Evolutionary conservation across 2,888 invertebrate species (phyloP), one percentile per base, ranked within the genome.

Genomic region (Cheilosia scutellata): DNA sequence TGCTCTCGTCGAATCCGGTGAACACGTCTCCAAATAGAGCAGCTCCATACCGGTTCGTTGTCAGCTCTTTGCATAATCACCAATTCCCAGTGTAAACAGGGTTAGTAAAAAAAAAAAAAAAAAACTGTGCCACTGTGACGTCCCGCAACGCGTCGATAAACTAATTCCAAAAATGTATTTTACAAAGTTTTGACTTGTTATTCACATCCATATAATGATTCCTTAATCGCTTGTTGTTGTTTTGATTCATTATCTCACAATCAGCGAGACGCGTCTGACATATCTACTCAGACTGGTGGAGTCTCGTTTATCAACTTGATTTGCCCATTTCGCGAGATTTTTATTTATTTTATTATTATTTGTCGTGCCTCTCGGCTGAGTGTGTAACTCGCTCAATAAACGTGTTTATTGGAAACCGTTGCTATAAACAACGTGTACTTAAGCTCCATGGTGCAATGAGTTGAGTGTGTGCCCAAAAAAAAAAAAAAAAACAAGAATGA

Each of bases 1-100:
- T 84, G 80, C 79, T 84, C 79, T 80, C 84, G 80, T 80, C 65
- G 80, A 71, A 71, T 84, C 71, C 84, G 80, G 84, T 84, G 75
- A 79, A 84, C 40, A 76, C 74, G 84, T 79, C 71, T 80, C 33
- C 53, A 80, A 71, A 66, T 71, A 84, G 65, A 80, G 75, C 80
- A 65, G 60, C 84, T 75, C 70, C 70, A 65, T 70, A 80, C 80
- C 84, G 84, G 84, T 84, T 79, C 63, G 53, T 53, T 76, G 40
- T 40, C 47, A 71, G 53, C 53, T 9, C 65, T 84, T 84, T 84
- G 84, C 84, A 84, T 84, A 84, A 84, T 47, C 77, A 80, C 51
- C 44, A 55, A 78, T 25, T 16, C 33, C 62, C 62, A 74, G 20
- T 29, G 51, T 53, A 80, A 66, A 60, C 53, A 66, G 66, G 70